phyloP scores from a whole-genome alignment of 2,797 vertebrate genomes.

The Myripristis jacobus region DNA sequence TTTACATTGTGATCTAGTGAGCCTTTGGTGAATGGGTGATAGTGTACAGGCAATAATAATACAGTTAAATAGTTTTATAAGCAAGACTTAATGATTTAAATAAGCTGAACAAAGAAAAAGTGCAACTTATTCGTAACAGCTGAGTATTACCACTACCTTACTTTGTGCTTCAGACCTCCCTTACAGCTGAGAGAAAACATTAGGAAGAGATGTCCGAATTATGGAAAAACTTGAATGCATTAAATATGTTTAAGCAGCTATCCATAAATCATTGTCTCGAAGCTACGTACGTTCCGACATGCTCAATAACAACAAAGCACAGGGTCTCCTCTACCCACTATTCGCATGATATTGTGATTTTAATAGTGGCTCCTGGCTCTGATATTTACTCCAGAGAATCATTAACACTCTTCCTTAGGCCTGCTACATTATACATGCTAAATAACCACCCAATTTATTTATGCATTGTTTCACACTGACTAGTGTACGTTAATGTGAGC shows the following conservation, averaged over 20 bases:
- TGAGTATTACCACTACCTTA: too few relatives aligned
- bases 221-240: background rate
- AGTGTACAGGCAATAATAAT: constrained; percentile 11
- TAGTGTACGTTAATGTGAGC: background rate
- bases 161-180: too few relatives aligned
- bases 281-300: background rate
- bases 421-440: background rate
- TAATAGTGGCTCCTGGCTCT: background rate
- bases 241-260: background rate
- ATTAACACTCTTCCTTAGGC: background rate
- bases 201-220: too few relatives aligned
- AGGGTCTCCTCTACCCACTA: background rate
- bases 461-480: background rate
- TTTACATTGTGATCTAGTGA: constrained; percentile 1
- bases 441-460: background rate
- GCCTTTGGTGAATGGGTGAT: background rate
- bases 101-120: too few relatives aligned
- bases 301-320: background rate
- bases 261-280: background rate
- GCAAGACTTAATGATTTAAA: too few relatives aligned
- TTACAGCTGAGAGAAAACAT: too few relatives aligned
- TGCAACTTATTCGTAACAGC: too few relatives aligned
- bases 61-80: too few relatives aligned
- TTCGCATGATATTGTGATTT: background rate
- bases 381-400: background rate